phyloP scores from a whole-genome alignment of 2,797 vertebrate genomes.

The Cossypha polioptera region DNA sequence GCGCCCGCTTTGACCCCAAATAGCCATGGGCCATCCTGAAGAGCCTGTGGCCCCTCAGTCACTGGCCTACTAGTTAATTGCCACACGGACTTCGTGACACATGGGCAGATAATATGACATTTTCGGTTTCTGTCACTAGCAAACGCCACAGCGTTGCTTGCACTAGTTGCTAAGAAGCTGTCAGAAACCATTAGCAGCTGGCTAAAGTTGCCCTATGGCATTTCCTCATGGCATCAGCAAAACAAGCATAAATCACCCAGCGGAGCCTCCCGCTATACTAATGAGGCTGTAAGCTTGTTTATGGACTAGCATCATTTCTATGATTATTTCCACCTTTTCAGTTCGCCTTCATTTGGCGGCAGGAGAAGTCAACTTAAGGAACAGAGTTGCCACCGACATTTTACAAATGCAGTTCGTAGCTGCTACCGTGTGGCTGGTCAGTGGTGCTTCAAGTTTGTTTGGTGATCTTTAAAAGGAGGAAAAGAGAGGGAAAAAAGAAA shows the following conservation, averaged over 20 bases:
- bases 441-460: slow-evolving; percentile 72
- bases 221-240: slow-evolving; percentile 91
- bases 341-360: slow-evolving; percentile 82
- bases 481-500: background rate
- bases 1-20: slow-evolving; percentile 76
- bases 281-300: slow-evolving; percentile 95
- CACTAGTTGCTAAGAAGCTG: slow-evolving; percentile 96
- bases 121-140: slow-evolving; percentile 89
- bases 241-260: slow-evolving; percentile 87
- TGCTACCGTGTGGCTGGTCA: slow-evolving; percentile 75
- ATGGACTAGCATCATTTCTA: slow-evolving; percentile 91
- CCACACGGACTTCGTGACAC: slow-evolving; percentile 88
- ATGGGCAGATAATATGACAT: slow-evolving; percentile 92
- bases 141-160: slow-evolving; percentile 81
- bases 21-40: slow-evolving; percentile 93
- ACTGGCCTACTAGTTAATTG: slow-evolving; percentile 98
- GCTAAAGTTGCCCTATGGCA: slow-evolving; percentile 93
- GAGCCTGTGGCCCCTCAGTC: slow-evolving; percentile 95
- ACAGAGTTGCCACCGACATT: slow-evolving; percentile 82
- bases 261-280: slow-evolving; percentile 91
- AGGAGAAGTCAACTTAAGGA: slow-evolving; percentile 80
- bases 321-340: slow-evolving; percentile 94
- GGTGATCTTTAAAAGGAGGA: slow-evolving; percentile 70
- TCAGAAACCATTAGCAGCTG: slow-evolving; percentile 95
- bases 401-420: slow-evolving; percentile 82